These are phyloP conservation scores for Ciconia maguari DNA, from an alignment of 2,113 vertebrate genomes.

Conservation along the genomic window DNA sequence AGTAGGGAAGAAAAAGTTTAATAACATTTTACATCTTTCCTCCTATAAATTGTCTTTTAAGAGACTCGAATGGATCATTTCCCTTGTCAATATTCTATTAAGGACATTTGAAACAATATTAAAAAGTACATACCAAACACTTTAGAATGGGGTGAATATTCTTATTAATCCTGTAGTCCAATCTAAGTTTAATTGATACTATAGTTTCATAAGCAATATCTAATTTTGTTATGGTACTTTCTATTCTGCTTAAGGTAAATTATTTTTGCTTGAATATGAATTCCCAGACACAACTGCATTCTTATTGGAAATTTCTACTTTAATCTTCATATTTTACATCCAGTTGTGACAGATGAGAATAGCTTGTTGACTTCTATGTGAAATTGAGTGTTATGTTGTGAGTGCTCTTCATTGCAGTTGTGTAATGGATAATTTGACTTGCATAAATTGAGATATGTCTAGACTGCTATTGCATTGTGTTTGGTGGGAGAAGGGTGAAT, in stretches of 20 bases:
- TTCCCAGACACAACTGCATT: background rate
- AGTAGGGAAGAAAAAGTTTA: background rate
- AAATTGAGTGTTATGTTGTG: background rate
- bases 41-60: background rate
- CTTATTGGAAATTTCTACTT: background rate
- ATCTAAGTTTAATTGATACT: background rate
- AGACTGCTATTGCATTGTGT: slow-evolving; percentile 5
- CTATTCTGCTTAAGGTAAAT: background rate
- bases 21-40: background rate
- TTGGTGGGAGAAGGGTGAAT: slow-evolving; percentile 34
- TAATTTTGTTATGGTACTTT: background rate
- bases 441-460: slow-evolving; percentile 29
- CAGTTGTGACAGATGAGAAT: background rate
- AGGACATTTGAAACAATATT: background rate
- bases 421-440: slow-evolving; percentile 14
- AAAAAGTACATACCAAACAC: background rate
- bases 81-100: background rate
- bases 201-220: background rate
- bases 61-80: background rate
- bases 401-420: background rate
- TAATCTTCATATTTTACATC: background rate
- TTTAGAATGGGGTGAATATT: background rate
- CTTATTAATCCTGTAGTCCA: background rate
- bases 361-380: background rate
- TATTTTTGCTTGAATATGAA: background rate